Evolutionary conservation across 2,113 vertebrate species (phyloP), one percentile per base, ranked within the genome.

Genomic region (Chaetodon auriga): DNA sequence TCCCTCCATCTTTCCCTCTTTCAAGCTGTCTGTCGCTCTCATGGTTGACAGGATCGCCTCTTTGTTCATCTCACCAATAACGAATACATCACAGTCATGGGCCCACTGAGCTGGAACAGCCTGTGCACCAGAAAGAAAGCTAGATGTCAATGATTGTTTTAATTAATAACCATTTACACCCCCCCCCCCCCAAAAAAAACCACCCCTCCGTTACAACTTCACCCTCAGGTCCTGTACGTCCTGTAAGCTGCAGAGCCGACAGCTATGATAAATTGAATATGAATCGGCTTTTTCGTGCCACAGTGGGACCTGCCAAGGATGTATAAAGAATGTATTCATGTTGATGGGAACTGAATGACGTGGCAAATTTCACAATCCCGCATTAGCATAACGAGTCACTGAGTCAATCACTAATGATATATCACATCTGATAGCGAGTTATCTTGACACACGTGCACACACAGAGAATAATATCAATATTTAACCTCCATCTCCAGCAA

Each of bases 61-160:
- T 80, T 85, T 89, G 87, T 78, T 88, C 76, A 10, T 74, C 69
- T 54, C 82, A n/a, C 45, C 84, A 66, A 72, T 85, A 79, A 85
- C 84, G 78, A 86, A 87, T 38, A 61, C 75, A 83, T 91, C 57
- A 75, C 72, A 21, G 69, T 61, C 74, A 25, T 15, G 0, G 49
- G 66, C 11, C 23, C 49, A 1, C 72, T 75, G 63, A 81, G 51
- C n/a, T 12, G 55, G 75, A 81, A 81, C 35, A 79, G 65, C 75
- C 15, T 43, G 45, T 48, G n/a, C 62, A 68, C 78, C 19, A 13
- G 36, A 78, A 30, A 51, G 41, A 72, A 81, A 76, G 64, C 66
- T 75, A 54, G 71, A 85, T 77, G 70, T 88, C 38, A 36, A 23
- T 83, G 61, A 83, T 91, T 75, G 53, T 86, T 88, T 89, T 82